Conservation (phyloP, 2,113 vertebrate species). For the Regulus satrapa region DNA sequence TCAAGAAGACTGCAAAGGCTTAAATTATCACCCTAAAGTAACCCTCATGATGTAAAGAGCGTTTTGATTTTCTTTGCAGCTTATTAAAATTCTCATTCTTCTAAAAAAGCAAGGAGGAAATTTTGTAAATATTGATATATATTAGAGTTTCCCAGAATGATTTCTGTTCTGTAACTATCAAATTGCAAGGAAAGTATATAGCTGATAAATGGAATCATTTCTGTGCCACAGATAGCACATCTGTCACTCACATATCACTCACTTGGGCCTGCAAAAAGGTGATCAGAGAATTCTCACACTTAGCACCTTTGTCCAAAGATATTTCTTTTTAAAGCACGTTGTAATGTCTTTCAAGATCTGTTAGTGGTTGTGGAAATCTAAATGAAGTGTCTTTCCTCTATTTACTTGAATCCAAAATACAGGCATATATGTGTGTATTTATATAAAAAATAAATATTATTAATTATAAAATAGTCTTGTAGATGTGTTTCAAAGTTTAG, state of each 20-base stretch:
- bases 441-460: background rate
- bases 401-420: background rate
- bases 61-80: background rate
- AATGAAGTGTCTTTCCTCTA: background rate
- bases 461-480: background rate
- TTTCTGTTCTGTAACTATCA: rapidly evolving
- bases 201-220: background rate
- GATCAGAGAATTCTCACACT: background rate
- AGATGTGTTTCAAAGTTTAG: background rate
- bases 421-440: background rate
- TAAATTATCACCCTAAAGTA: background rate
- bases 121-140: background rate
- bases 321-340: background rate
- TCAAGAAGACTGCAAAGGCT: background rate
- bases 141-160: background rate
- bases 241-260: background rate
- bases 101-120: background rate
- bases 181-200: background rate
- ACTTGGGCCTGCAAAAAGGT: background rate
- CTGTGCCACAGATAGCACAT: background rate
- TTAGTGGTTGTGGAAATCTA: background rate
- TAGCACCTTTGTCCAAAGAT: background rate
- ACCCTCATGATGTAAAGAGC: background rate
- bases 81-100: background rate
- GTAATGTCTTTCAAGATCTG: background rate